Evolutionary conservation across 2,797 vertebrate genomes (phyloP).

Genomic region (Echiichthys vipera): DNA sequence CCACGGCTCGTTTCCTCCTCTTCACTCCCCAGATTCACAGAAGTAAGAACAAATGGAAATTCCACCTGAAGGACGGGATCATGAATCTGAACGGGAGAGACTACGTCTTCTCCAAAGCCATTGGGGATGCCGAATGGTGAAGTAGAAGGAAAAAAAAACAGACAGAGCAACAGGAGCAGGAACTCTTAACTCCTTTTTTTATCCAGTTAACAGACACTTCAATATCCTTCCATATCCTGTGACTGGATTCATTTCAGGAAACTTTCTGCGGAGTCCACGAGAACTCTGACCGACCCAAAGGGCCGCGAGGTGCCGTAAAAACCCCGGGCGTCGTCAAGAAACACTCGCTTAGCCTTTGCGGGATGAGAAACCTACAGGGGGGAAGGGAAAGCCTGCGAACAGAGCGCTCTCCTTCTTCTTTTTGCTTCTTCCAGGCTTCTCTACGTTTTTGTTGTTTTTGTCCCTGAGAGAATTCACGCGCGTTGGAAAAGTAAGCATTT

Average conservation of each 20-base stretch:
- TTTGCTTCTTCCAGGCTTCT: constrained; percentile 51
- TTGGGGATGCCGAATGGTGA: constrained; percentile 99
- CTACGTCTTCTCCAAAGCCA: constrained; percentile 99
- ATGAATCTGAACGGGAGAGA: constrained; percentile 99
- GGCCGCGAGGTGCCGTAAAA: constrained; percentile 67
- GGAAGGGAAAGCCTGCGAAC: constrained; percentile 45
- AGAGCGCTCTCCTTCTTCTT: constrained; percentile 30
- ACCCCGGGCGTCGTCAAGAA: constrained; percentile 46
- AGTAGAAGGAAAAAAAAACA: constrained; percentile 28
- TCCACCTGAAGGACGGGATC: constrained; percentile 99
- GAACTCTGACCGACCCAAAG: constrained; percentile 71
- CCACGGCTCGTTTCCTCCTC: constrained; percentile 59
- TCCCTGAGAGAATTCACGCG: constrained; percentile 49
- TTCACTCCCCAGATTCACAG: constrained; percentile 92
- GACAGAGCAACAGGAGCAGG: constrained; percentile 50
- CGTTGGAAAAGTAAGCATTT: constrained; percentile 62
- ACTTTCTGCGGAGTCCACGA: constrained; percentile 62
- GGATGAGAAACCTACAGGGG: constrained; percentile 57
- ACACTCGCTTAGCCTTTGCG: constrained; percentile 53
- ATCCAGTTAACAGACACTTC: constrained; percentile 77
- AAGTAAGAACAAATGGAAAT: constrained; percentile 99
- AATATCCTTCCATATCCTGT: constrained; percentile 76
- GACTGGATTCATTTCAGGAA: constrained; percentile 79
- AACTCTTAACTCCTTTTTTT: constrained; percentile 69
- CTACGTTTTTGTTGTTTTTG: neutral